Conservation (phyloP, 2,113 vertebrate genomes). For the Anarhynchus alexandrinus region DNA sequence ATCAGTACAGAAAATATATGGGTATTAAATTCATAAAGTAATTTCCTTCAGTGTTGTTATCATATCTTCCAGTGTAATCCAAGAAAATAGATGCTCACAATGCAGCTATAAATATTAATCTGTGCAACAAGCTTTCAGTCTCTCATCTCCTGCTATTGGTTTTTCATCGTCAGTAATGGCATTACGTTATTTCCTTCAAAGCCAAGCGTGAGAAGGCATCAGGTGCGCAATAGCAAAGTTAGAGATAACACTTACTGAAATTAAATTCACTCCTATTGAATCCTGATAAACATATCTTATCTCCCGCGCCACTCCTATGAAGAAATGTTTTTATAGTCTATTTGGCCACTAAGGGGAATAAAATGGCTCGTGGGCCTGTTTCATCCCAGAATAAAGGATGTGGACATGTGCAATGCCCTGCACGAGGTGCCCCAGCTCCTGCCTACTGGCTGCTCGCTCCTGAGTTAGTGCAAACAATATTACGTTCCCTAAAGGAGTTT, state of each 20-base stretch:
- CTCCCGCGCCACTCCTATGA: neutral
- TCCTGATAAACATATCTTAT: conserved; percentile 33
- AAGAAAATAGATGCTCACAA: conserved; percentile 1
- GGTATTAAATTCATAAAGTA: conserved; percentile 26
- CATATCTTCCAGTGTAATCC: conserved; percentile 16
- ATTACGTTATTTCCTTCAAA: neutral
- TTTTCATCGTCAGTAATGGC: neutral
- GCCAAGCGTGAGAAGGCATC: neutral
- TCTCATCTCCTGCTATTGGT: neutral
- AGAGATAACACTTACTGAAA: neutral
- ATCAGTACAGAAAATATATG: neutral
- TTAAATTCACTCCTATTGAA: neutral
- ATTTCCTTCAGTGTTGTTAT: conserved; percentile 28
- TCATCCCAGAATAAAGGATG: neutral
- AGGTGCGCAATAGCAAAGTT: neutral
- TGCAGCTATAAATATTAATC: conserved; percentile 32
- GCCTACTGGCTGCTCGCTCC: neutral
- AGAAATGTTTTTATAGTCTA: conserved; percentile 30
- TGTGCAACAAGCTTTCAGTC: neutral
- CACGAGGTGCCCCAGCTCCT: neutral
- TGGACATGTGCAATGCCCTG: neutral
- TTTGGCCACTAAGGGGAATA: conserved; percentile 14
- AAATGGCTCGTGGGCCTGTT: neutral
- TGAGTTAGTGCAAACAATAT: conserved; percentile 15
- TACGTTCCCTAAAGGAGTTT: conserved; percentile 47